These are phyloP conservation scores for Spatula clypeata DNA, from an alignment of 2,797 vertebrate species.

Conservation along the genomic window DNA sequence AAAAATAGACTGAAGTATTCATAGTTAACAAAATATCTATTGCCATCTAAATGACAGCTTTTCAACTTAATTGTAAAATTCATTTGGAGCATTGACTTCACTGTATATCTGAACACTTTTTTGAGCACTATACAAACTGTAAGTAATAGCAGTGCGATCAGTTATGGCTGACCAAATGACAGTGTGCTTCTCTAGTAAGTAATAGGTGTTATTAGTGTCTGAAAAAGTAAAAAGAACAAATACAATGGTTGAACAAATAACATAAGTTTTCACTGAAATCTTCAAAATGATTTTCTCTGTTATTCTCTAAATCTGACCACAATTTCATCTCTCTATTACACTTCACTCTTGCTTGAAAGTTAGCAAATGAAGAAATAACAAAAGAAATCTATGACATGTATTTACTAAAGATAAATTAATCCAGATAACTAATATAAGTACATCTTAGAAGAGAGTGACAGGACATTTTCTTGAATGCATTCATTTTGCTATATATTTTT, in stretches of 20 bases:
- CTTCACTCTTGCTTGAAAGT: not conserved
- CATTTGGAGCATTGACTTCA: not conserved
- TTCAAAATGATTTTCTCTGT: not conserved
- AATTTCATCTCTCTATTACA: not conserved
- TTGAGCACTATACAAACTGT: not conserved
- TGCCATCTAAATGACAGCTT: not conserved
- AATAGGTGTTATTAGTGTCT: not conserved
- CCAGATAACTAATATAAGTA: not conserved
- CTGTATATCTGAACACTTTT: not conserved
- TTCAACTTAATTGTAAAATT: slow-evolving; percentile 29
- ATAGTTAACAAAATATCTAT: not conserved
- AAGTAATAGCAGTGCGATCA: not conserved
- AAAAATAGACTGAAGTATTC: not conserved
- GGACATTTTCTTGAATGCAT: not conserved
- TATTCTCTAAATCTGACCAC: not conserved
- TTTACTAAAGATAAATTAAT: not conserved
- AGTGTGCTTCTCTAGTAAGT: not conserved
- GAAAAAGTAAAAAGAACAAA: slow-evolving; percentile 16
- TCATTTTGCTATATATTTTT: not conserved
- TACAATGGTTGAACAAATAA: not conserved
- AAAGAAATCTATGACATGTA: not conserved
- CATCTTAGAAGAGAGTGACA: not conserved
- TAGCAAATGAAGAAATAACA: not conserved
- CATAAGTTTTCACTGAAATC: not conserved
- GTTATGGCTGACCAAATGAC: not conserved